These are phyloP conservation scores for Desoria tigrina DNA, from an alignment of 2,888 invertebrate genomes.

Conservation along the genomic window DNA sequence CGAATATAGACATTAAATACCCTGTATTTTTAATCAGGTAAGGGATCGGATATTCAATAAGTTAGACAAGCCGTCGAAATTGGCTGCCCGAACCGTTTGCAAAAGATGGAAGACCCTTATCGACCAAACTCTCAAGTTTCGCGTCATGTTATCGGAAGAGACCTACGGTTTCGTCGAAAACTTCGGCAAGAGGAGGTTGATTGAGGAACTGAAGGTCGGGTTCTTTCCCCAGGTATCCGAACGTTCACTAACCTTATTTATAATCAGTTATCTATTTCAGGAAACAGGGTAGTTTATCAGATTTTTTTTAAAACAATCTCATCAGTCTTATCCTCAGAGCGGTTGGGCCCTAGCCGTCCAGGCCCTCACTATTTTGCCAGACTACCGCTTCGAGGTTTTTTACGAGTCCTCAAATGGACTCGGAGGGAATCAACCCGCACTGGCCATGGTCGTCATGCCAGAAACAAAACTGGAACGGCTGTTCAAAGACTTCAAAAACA, in stretches of 20 bases:
- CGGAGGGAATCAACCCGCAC: background rate
- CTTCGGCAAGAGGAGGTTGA: background rate
- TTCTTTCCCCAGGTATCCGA: no score
- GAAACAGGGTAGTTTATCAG: no score
- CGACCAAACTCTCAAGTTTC: slow-evolving; percentile 1
- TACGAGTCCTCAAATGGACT: background rate
- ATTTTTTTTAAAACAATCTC: no score
- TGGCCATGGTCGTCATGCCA: slow-evolving; percentile 3
- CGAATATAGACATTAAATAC: no score
- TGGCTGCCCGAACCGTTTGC: background rate
- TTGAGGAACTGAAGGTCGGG: slow-evolving; percentile 2
- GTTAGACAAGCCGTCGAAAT: background rate
- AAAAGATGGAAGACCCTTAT: slow-evolving; percentile 3
- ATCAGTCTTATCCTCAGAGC: background rate
- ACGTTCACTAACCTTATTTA: no score
- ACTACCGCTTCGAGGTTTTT: background rate
- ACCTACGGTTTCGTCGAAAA: background rate
- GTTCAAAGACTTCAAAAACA: background rate
- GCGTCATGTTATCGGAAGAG: background rate
- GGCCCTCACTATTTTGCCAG: background rate
- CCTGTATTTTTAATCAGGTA: background rate
- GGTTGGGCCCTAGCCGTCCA: background rate
- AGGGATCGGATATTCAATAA: slow-evolving; percentile 1
- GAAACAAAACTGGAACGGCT: slow-evolving; percentile 6
- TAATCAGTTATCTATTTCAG: no score